Evolutionary conservation across 2,797 vertebrate species (phyloP).

Genomic region (Falco novaeseelandiae): DNA sequence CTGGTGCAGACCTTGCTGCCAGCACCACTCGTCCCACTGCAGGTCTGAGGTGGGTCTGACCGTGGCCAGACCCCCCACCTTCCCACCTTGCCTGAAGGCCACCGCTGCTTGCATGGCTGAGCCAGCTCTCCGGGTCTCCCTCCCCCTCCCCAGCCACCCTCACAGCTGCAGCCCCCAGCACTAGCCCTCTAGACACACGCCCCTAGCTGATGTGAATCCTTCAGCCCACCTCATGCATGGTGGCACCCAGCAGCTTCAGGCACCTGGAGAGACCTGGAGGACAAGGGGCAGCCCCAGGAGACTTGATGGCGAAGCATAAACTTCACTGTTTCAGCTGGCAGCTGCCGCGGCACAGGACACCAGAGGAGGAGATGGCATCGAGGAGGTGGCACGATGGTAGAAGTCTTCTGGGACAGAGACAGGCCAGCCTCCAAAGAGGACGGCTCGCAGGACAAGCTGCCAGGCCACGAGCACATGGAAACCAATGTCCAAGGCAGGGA

Average conservation of each 20-base stretch:
- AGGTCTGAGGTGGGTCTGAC: neutral
- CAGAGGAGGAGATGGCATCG: neutral
- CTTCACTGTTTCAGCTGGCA: neutral
- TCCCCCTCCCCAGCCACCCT: neutral
- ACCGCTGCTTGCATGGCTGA: neutral
- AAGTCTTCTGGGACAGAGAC: neutral
- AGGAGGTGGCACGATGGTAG: neutral
- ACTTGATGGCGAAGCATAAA: rapidly evolving
- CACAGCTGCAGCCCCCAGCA: neutral
- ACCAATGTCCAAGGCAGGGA: neutral
- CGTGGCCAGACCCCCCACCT: neutral
- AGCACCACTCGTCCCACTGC: neutral
- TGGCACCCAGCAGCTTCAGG: rapidly evolving
- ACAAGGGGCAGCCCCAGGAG: neutral
- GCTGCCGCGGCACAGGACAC: rapidly evolving
- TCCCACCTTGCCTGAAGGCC: neutral
- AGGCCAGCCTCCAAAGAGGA: neutral
- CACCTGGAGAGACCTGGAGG: neutral
- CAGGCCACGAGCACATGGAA: rapidly evolving
- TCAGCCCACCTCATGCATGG: rapidly evolving
- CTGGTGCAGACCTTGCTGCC: neutral
- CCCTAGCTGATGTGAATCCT: neutral
- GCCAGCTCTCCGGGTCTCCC: too few relatives aligned
- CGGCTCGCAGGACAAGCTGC: rapidly evolving
- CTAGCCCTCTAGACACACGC: neutral